Evolutionary conservation across 1,140 invertebrate genomes (phyloP).

Genomic region (Camponotus pennsylvanicus): DNA sequence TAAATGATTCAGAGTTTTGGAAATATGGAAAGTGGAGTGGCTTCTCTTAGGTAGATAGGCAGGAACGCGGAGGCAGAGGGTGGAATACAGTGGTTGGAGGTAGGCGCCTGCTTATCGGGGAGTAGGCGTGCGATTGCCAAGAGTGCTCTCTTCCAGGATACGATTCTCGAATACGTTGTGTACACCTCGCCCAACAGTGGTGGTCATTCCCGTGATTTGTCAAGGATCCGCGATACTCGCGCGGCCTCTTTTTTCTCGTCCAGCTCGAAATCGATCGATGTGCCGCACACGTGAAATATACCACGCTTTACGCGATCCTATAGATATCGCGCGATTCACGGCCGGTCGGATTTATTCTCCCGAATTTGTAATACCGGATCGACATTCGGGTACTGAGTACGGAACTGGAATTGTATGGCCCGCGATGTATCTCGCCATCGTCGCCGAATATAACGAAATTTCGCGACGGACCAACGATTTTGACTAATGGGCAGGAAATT

Average conservation of each 20-base stretch:
- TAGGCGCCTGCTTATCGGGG: conserved; percentile 38
- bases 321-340: conserved; percentile 52
- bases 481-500: conserved; percentile 60
- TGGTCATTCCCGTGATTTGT: conserved; percentile 31
- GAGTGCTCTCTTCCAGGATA: conserved; percentile 63
- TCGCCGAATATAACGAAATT: conserved; percentile 59
- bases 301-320: background rate
- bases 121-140: conserved; percentile 67
- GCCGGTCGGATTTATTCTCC: conserved; percentile 61
- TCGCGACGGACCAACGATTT: conserved; percentile 46
- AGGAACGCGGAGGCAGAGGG: conserved; percentile 9
- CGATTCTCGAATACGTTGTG: conserved; percentile 62
- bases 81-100: conserved; percentile 27
- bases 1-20: conserved; percentile 80
- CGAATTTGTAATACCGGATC: conserved; percentile 53
- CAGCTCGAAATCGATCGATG: background rate
- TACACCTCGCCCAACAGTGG: conserved; percentile 25
- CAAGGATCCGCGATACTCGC: conserved; percentile 4
- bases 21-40: conserved; percentile 80
- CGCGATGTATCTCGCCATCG: conserved; percentile 34
- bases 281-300: conserved; percentile 18
- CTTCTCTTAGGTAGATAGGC: conserved; percentile 52
- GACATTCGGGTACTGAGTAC: conserved; percentile 24
- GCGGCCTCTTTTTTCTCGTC: background rate
- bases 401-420: conserved; percentile 40